Evolutionary conservation across 1,140 invertebrate genomes (phyloP).

Genomic region (Temnothorax longispinosus): DNA sequence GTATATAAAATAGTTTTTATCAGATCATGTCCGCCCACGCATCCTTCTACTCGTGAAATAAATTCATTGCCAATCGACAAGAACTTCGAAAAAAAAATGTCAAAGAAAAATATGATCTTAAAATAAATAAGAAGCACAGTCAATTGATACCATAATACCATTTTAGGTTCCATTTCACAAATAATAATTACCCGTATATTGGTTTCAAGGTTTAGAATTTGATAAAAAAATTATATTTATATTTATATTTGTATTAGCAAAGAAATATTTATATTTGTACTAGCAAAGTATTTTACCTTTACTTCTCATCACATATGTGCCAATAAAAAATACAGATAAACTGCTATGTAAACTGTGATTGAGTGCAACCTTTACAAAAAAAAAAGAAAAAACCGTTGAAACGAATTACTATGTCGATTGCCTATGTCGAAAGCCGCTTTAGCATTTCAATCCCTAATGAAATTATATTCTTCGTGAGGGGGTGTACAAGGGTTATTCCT

Average conservation of each 20-base stretch:
- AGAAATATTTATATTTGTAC: background rate
- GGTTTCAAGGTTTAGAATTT: background rate
- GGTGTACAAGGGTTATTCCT: background rate
- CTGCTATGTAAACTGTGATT: background rate
- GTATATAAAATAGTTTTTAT: conserved; percentile 12
- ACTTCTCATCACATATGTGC: background rate
- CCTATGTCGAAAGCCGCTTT: conserved; percentile 4
- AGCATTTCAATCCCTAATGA: background rate
- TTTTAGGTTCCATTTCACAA: background rate
- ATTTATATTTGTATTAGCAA: background rate
- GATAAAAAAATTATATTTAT: background rate
- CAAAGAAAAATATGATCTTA: background rate
- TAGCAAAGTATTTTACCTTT: background rate
- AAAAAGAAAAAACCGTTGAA: background rate
- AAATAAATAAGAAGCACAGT: background rate
- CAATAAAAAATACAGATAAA: background rate
- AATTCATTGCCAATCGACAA: conserved; percentile 24
- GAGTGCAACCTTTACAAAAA: background rate
- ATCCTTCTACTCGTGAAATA: background rate
- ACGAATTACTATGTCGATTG: background rate
- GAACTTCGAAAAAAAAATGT: background rate
- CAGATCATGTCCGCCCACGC: background rate
- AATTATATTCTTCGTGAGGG: conserved; percentile 12
- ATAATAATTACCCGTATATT: background rate
- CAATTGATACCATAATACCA: background rate